A percentile compares a stretch with the other conserved stretches of the same genome.
Conservation (phyloP, 2,113 vertebrate genomes). For the Saimiri boliviensis region DNA sequence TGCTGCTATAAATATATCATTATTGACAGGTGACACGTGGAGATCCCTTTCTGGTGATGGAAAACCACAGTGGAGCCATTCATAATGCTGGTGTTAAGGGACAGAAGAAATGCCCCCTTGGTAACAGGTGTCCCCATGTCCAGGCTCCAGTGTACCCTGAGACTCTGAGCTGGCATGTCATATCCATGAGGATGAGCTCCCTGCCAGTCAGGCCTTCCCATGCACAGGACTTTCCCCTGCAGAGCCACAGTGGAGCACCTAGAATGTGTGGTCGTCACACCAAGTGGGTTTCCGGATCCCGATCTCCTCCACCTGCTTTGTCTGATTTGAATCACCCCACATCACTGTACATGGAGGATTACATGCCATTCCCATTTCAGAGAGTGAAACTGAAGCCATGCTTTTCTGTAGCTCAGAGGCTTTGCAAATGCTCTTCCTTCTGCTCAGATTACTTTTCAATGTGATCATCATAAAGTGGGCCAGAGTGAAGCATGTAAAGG, state of each 20-base stretch:
- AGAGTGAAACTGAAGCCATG: fast-evolving
- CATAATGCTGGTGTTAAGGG: background rate
- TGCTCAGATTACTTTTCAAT: background rate
- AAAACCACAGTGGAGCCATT: background rate
- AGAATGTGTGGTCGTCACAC: fast-evolving
- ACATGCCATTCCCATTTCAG: fast-evolving
- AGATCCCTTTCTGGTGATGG: background rate
- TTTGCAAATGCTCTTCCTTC: background rate
- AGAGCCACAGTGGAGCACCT: background rate
- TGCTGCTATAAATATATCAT: background rate
- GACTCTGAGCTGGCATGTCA: fast-evolving
- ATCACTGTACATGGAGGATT: fast-evolving
- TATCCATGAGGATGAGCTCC: fast-evolving
- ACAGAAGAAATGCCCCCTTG: background rate
- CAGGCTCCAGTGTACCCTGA: background rate
- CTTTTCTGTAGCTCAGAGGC: background rate
- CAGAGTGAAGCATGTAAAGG: fast-evolving
- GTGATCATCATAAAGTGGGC: background rate
- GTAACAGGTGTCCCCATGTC: background rate
- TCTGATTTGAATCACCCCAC: fast-evolving
- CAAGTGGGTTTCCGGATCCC: background rate
- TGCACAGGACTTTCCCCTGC: fast-evolving
- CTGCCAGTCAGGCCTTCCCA: fast-evolving
- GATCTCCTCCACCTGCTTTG: no score
- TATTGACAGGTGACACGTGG: background rate